Percentiles rank a stretch among this genome's conserved stretches.
Evolutionary conservation across 2,888 invertebrate genomes (phyloP).

Genomic region (Amphimallon solstitiale): DNA sequence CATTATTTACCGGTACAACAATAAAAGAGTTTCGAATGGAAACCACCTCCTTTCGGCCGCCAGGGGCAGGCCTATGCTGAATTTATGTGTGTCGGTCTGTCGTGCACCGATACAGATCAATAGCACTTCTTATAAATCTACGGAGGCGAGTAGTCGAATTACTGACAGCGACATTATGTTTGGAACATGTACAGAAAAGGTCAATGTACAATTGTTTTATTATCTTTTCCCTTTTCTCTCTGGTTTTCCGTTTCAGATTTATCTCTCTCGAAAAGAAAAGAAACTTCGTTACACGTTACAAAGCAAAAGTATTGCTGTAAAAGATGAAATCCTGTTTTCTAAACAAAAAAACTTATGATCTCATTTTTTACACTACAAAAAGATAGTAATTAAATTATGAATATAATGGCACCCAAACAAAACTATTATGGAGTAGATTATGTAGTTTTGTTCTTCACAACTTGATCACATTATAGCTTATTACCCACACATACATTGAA

Average conservation of each 20-base stretch:
- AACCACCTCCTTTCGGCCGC: constrained; percentile 51
- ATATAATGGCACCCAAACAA: too few relatives aligned
- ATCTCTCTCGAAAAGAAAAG: constrained; percentile 24
- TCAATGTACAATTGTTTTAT: constrained; percentile 43
- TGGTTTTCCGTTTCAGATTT: constrained; percentile 31
- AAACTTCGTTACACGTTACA: constrained; percentile 29
- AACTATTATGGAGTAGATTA: too few relatives aligned
- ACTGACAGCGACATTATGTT: constrained; percentile 44
- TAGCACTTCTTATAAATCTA: constrained; percentile 52
- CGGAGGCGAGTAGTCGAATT: constrained; percentile 48
- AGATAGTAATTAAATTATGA: too few relatives aligned
- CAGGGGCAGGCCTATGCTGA: constrained; percentile 50
- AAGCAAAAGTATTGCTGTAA: constrained; percentile 29
- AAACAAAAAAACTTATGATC: too few relatives aligned
- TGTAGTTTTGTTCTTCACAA: too few relatives aligned
- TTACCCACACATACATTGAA: too few relatives aligned
- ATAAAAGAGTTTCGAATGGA: constrained; percentile 50
- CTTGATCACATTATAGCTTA: too few relatives aligned
- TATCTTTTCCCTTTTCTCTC: constrained; percentile 35
- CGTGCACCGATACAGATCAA: constrained; percentile 48
- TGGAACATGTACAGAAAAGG: constrained; percentile 41
- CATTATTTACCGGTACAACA: constrained; percentile 56
- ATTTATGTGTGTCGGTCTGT: constrained; percentile 50
- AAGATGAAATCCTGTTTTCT: too few relatives aligned
- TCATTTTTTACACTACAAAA: too few relatives aligned